Evolutionary conservation across 2,797 vertebrate genomes (phyloP), one percentile per base, ranked within the genome.

Genomic region (Nyctalus aviator): DNA sequence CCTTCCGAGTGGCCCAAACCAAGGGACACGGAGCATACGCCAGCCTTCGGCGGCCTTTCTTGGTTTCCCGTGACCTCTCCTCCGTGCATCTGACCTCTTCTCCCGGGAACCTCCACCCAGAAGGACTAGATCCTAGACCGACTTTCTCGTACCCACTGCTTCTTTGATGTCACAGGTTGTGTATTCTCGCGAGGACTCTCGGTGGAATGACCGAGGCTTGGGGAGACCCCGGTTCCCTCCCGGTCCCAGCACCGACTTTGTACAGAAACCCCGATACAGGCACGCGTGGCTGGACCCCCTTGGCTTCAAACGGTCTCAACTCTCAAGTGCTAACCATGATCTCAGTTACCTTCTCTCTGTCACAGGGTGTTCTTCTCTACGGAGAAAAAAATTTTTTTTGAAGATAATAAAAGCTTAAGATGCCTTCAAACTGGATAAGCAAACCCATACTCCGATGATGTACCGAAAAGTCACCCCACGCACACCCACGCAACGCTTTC

Each of bases 301-400:
- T 88, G n/a, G 68, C 59, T 91, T 92, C 79, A 83, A 66, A 71
- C 17, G 68, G 9, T 82, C 81, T 75, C 87, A 71, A 62, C 57
- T 35, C 18, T 27, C 35, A 94, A 95, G 96, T 96, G 94, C 96
- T 94, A 77, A 85, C 53, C 17, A 75, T 59, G 13, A 48, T 71
- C 93, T 88, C 59, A 32, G 88, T 84, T 55, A 50, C 90, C 76
- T 95, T 66, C 55, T 62, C 78, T 68, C 71, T 37, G 32, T 81
- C 93, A 97, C 96, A 97, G 96, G 96, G 93, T 96, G 90, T 96
- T 92, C 75, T 96, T 96, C 90, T 94, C 48, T 95, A 96, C 15
- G 75, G 94, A 96, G 75, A 84, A 64, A 94, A 94, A 88, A 88
- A 48, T 50, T n/a, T n/a, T n/a, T n/a, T n/a, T n/a, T 57, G 95